A percentile compares a stretch with the other conserved stretches of the same genome.
phyloP scores from a whole-genome alignment of 2,797 vertebrate species.

The Hoplostethus atlanticus region DNA sequence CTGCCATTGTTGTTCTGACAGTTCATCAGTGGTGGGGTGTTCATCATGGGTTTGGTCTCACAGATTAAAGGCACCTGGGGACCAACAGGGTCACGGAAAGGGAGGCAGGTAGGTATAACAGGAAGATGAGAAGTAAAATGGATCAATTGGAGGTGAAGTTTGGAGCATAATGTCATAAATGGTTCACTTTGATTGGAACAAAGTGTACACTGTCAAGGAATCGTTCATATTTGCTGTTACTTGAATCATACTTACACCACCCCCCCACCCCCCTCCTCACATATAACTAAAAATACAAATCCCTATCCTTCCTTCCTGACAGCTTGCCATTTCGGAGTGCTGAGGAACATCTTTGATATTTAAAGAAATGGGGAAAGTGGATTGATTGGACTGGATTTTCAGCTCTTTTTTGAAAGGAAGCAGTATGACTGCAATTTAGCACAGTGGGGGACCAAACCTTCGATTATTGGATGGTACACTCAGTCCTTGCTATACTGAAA shows the following conservation, averaged over 20 bases:
- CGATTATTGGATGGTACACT: neutral
- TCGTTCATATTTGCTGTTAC: too few species aligned
- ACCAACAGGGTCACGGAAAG: neutral
- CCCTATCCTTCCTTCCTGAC: neutral
- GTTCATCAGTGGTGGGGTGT: constrained; percentile 87
- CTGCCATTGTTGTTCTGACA: constrained; percentile 94
- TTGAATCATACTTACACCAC: too few species aligned
- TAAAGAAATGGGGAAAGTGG: neutral
- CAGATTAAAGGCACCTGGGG: constrained; percentile 88
- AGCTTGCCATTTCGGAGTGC: neutral
- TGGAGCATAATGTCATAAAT: too few species aligned
- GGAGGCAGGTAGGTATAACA: neutral
- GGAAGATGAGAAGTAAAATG: neutral
- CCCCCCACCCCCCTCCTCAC: too few species aligned
- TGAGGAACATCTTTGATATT: neutral
- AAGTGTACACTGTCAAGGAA: too few species aligned
- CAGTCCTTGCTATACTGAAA: neutral
- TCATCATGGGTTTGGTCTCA: constrained; percentile 88
- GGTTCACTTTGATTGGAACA: too few species aligned
- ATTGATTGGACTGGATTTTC: too few species aligned
- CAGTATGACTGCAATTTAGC: neutral
- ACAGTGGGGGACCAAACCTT: neutral
- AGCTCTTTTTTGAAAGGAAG: neutral
- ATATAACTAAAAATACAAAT: neutral
- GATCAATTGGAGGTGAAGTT: neutral